phyloP scores from a whole-genome alignment of 2,888 invertebrate genomes.

The Ochlodes sylvanus region DNA sequence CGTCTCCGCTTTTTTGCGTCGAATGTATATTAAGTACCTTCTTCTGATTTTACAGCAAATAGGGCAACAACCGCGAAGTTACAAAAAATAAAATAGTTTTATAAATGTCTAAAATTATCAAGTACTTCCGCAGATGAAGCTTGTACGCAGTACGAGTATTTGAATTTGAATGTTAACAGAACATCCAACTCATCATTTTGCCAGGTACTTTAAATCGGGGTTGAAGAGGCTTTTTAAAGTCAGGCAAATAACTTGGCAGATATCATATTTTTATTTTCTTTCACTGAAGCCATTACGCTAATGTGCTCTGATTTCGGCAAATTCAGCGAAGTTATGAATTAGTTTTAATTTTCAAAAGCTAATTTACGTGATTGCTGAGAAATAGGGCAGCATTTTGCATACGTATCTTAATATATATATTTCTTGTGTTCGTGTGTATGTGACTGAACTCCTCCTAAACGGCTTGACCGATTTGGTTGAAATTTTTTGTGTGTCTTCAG shows the following conservation, averaged over 20 bases:
- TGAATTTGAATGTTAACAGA: slow-evolving; percentile 28
- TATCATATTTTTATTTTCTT: slow-evolving; percentile 47
- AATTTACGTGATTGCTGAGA: neutral
- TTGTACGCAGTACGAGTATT: slow-evolving; percentile 6
- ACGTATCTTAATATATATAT: too few relatives aligned
- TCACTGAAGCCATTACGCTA: slow-evolving; percentile 45
- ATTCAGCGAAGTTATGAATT: slow-evolving; percentile 39
- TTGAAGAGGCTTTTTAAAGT: slow-evolving; percentile 20
- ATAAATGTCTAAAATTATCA: neutral
- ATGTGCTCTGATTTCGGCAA: slow-evolving; percentile 41
- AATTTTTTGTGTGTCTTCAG: too few relatives aligned
- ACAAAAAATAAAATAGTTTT: neutral
- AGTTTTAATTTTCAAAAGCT: slow-evolving; percentile 7
- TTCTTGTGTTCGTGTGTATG: too few relatives aligned
- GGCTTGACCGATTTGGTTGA: too few relatives aligned
- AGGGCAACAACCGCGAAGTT: too few relatives aligned
- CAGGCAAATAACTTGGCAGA: slow-evolving; percentile 32
- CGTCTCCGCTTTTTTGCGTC: too few relatives aligned
- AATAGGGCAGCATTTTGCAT: neutral
- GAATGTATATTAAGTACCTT: too few relatives aligned
- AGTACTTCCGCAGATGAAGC: slow-evolving; percentile 3
- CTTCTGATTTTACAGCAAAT: too few relatives aligned
- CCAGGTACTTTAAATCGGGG: slow-evolving; percentile 24
- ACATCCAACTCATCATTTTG: slow-evolving; percentile 27
- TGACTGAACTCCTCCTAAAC: too few relatives aligned